Evolutionary conservation across 1,140 invertebrate genomes (phyloP), one percentile per base, ranked within the genome.

Genomic region (Pseudomyrmex flavicornis): DNA sequence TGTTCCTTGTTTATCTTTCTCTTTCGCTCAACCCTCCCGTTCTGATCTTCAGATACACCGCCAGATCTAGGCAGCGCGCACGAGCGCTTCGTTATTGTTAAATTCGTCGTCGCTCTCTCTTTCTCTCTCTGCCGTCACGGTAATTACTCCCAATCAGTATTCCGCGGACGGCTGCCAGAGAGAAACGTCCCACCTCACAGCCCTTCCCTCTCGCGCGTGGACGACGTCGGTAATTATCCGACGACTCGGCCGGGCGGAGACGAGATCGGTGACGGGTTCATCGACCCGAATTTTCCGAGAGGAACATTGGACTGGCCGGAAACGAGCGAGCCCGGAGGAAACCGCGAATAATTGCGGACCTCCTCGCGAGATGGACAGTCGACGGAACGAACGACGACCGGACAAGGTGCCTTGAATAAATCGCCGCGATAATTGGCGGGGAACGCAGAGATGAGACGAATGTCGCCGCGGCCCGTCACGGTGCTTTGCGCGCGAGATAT

Each of bases 81-180:
- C 66, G 76, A 79, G 56, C 26, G 73, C 46, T 76, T 83, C 85
- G 86, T 87, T 87, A 87, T 87, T 86, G 80, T 84, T 86, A 86
- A 88, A 84, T 88, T 84, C 68, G 66, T 76, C 85, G 70, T 52
- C 22, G 52, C 46, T 50, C 82, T 68, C 35, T 35, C 35, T 35
- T 0, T 35, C 26, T 26, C 26, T 22, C 66, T 50, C 82, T 54
- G 76, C 82, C 73, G 75, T 87, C 75, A 52, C 54, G 82, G 59
- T 84, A 87, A 88, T 88, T 85, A 85, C 86, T 70, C 22, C 63
- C 46, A 83, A 88, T 88, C 82, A 76, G 87, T 79, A 82, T 85
- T 85, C 82, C 76, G 82, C 54, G 50, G 62, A 74, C 20, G 56
- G 54, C 56, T 65, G 77, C 56, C 84, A 70, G 65, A 66, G 74